Percentiles rank a stretch among this genome's conserved stretches.
Conservation (phyloP, 2,888 invertebrate species). For the Nysson spinosus region DNA sequence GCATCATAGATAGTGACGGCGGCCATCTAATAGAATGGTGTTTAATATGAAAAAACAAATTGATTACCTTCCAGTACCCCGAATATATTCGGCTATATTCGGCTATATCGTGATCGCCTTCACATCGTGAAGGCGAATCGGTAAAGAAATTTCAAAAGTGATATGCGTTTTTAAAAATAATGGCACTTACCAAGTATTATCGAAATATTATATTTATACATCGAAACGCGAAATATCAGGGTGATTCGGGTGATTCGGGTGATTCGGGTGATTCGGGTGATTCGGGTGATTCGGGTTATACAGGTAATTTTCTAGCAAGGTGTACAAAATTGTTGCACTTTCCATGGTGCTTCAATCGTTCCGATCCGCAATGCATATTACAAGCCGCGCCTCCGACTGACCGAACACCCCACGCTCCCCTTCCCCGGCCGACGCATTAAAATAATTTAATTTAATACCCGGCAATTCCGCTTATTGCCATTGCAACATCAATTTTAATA, state of each 20-base stretch:
- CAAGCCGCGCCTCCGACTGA: conserved; percentile 55
- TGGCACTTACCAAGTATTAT: too few relatives aligned
- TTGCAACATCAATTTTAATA: conserved; percentile 71
- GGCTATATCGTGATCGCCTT: too few relatives aligned
- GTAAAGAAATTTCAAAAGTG: too few relatives aligned
- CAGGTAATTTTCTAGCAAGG: conserved; percentile 50
- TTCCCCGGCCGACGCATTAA: conserved; percentile 57
- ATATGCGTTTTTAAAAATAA: too few relatives aligned
- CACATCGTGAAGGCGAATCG: too few relatives aligned
- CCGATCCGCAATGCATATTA: conserved; percentile 50
- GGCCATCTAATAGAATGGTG: too few relatives aligned
- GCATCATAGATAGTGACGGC: too few relatives aligned
- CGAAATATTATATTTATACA: too few relatives aligned
- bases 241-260: conserved; percentile 4
- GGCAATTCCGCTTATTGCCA: conserved; percentile 67
- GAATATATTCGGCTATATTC: too few relatives aligned
- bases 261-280: conserved; percentile 46
- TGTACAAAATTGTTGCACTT: conserved; percentile 56
- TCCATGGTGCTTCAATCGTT: conserved; percentile 42
- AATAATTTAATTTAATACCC: conserved; percentile 73
- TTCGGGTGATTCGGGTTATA: conserved; percentile 34
- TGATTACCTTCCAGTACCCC: too few relatives aligned
- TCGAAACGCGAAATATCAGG: conserved; percentile 1
- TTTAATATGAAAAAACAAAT: too few relatives aligned
- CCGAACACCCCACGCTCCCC: conserved; percentile 30